Conservation (phyloP, 2,888 invertebrate genomes). For the Rhaphigaster nebulosa region DNA sequence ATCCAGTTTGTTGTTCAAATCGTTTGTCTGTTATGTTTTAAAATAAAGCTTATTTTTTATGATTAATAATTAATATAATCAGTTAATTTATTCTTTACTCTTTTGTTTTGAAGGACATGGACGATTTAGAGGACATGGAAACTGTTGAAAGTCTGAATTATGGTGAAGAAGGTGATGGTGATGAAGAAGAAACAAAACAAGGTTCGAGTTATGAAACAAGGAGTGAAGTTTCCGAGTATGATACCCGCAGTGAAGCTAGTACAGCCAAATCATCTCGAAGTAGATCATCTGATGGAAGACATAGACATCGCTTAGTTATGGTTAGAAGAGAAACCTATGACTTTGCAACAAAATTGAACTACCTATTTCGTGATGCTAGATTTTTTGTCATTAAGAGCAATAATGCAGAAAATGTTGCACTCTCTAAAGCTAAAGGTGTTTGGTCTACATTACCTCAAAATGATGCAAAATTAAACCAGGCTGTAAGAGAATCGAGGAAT, state of each 20-base stretch:
- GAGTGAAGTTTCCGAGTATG: conserved; percentile 71
- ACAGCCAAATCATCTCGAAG: conserved; percentile 68
- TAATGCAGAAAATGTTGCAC: conserved; percentile 94
- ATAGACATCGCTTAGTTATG: conserved; percentile 60
- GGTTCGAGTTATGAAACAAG: conserved; percentile 59
- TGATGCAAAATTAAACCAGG: conserved; percentile 95
- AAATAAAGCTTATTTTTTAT: background rate
- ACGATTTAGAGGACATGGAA: conserved; percentile 59
- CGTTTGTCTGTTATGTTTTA: background rate
- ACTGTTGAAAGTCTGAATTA: conserved; percentile 51
- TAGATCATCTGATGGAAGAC: conserved; percentile 67
- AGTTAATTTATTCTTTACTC: background rate
- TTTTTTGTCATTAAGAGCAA: conserved; percentile 98
- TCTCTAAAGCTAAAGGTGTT: conserved; percentile 95
- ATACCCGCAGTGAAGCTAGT: conserved; percentile 89
- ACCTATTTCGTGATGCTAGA: conserved; percentile 92
- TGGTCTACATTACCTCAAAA: conserved; percentile 99
- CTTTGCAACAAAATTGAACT: conserved; percentile 90
- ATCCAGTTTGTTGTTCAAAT: background rate
- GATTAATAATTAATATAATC: background rate
- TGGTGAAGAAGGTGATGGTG: conserved; percentile 56
- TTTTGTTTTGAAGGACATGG: conserved; percentile 52
- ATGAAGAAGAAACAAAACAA: conserved; percentile 29
- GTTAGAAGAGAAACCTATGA: conserved; percentile 76
- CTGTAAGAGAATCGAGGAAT: conserved; percentile 92